Base-by-base conservation (phyloP, 2,888 invertebrate genomes). In the Caenorhabditis sp. region DNA sequence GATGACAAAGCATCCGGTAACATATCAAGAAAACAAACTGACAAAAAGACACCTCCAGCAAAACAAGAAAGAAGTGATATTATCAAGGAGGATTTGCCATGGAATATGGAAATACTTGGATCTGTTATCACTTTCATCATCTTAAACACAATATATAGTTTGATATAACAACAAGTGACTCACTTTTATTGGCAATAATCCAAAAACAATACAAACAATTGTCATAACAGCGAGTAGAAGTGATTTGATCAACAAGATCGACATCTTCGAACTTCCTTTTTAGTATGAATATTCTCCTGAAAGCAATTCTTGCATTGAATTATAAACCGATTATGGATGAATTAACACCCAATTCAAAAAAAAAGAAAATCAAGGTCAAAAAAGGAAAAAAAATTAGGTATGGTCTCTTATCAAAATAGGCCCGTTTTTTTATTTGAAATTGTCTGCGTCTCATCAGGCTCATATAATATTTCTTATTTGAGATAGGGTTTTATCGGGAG, bases 131-230 rank as follows among this genome's bases (percentile, higher is more conserved):
- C 20, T 59, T 38, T 36, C 14, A 59, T 7, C 21, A 59, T 20
- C 59, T 59, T 36, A 20, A 59, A 38, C 8, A 27, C 10, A 20
- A 17, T n/a, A 5, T n/a, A n/a, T 53, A n/a, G 23, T 53, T 53
- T 53, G 23, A n/a, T 7, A 56, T 26, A 56, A 25, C n/a, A n/a
- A n/a, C n/a, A 14, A 59, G 21, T 17, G 52, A 20, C 21, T 49
- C n/a, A 95, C 91, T 67, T 77, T 70, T 84, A 92, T 90, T 8
- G 99, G 90, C 14, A 81, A 26, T 27, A 83, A 58, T n/a, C 83
- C 83, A 59, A 77, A 80, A 14, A 81, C 26, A 12, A 79, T 49
- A n/a, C 79, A 71, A 38, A 82, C 70, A 7, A 83, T 36, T 8
- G 67, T 70, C 83, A 84, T 82, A 17, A 76, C 75, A n/a, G 65